phyloP scores from a whole-genome alignment of 2,888 invertebrate genomes.

The Siphlonurus alternatus region DNA sequence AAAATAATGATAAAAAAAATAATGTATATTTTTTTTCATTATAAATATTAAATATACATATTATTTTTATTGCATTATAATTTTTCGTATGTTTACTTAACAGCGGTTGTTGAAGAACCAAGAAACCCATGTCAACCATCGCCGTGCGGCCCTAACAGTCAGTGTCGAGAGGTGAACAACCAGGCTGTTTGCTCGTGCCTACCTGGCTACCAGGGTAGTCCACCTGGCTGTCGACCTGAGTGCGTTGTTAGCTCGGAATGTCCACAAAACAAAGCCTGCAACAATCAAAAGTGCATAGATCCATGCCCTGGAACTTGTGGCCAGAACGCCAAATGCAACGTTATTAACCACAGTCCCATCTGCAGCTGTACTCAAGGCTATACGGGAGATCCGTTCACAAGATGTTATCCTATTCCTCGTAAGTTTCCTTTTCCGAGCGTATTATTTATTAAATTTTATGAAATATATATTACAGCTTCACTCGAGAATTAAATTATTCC shows the following conservation, averaged over 20 bases:
- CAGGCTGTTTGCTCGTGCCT: constrained; percentile 28
- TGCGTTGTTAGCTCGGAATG: constrained; percentile 57
- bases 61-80: neutral
- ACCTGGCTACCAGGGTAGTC: constrained; percentile 29
- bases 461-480: neutral
- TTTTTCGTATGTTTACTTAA: neutral
- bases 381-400: constrained; percentile 42
- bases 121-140: constrained; percentile 39
- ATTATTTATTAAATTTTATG: neutral
- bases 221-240: constrained; percentile 51
- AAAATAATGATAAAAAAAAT: constrained; percentile 7
- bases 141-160: constrained; percentile 47
- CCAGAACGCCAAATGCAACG: constrained; percentile 24
- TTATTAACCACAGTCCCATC: constrained; percentile 25
- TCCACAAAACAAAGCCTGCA: constrained; percentile 47
- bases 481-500: neutral
- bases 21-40: no score
- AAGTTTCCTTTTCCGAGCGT: constrained; percentile 14
- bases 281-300: constrained; percentile 23
- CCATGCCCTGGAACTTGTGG: constrained; percentile 26
- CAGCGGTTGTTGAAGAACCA: constrained; percentile 9
- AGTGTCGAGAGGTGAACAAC: constrained; percentile 41
- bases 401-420: constrained; percentile 21
- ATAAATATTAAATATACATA: no score
- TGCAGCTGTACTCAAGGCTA: constrained; percentile 44